Percentiles rank a stretch among this genome's conserved stretches.
phyloP scores from a whole-genome alignment of 2,797 vertebrate species.

The Gymnoscopelus braueri region DNA sequence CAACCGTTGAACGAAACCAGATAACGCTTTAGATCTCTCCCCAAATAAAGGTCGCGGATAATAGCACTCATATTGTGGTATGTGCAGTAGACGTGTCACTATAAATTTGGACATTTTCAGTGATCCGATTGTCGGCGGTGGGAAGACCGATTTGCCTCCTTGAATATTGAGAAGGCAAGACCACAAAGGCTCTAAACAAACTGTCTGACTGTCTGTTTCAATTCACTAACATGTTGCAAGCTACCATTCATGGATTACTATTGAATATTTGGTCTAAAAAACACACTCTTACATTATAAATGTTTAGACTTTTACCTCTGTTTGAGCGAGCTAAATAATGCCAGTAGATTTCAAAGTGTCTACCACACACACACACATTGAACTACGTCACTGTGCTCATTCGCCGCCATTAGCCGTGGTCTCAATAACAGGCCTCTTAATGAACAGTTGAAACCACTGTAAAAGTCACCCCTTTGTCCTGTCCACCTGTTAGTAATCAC shows the following conservation, averaged over 20 bases:
- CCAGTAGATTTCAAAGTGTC: too few relatives aligned
- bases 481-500: constrained; percentile 57
- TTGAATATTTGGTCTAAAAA: constrained; percentile 13
- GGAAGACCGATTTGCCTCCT: constrained; percentile 29
- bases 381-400: not conserved
- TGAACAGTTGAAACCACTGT: constrained; percentile 4
- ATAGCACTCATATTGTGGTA: constrained; percentile 37
- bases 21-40: constrained; percentile 43
- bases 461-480: constrained; percentile 27
- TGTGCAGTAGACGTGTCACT: constrained; percentile 51
- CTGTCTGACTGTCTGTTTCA: constrained; percentile 35
- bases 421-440: constrained; percentile 1
- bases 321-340: not conserved
- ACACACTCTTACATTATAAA: not conserved
- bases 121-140: constrained; percentile 27
- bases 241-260: constrained; percentile 30
- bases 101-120: constrained; percentile 41
- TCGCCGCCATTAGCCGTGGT: not conserved
- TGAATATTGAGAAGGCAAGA: constrained; percentile 41
- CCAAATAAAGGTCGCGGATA: constrained; percentile 27
- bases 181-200: constrained; percentile 43
- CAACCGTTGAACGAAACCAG: constrained; percentile 56
- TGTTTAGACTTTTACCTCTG: constrained; percentile 8
- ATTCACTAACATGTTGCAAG: constrained; percentile 26
- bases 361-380: not conserved